phyloP scores from a whole-genome alignment of 1,140 invertebrate species.

The Zophobas atratus region DNA sequence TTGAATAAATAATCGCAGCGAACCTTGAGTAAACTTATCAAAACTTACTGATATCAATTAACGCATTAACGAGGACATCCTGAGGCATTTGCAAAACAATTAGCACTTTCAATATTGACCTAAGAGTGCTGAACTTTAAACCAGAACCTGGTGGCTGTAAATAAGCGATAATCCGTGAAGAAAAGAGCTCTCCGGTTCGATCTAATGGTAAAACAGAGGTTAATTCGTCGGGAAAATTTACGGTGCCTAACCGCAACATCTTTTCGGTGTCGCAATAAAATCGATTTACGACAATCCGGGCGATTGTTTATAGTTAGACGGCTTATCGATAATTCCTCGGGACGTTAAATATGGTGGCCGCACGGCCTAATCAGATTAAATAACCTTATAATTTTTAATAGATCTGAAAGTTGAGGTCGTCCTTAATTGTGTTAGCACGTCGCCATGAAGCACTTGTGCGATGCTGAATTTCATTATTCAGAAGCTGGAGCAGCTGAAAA shows the following conservation, averaged over 20 bases:
- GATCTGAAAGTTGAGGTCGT: constrained; percentile 33
- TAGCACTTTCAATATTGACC: constrained; percentile 37
- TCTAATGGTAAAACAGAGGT: constrained; percentile 32
- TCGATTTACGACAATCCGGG: constrained; percentile 36
- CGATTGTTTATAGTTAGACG: constrained; percentile 32
- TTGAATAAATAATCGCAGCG: constrained; percentile 24
- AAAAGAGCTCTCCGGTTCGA: constrained; percentile 18
- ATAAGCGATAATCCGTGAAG: constrained; percentile 36
- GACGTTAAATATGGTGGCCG: constrained; percentile 13
- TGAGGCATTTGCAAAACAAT: constrained; percentile 32
- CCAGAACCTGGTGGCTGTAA: constrained; percentile 16
- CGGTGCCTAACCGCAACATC: constrained; percentile 37
- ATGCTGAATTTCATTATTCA: constrained; percentile 36
- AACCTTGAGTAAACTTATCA: constrained; percentile 24
- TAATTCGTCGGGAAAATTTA: constrained; percentile 39
- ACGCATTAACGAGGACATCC: constrained; percentile 33
- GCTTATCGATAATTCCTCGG: constrained; percentile 21
- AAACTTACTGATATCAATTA: constrained; percentile 20
- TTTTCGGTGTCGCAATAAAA: constrained; percentile 29
- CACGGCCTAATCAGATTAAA: constrained; percentile 18
- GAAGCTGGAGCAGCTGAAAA: constrained; percentile 34
- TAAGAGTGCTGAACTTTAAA: constrained; percentile 22
- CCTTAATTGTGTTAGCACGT: constrained; percentile 39
- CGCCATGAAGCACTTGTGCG: constrained; percentile 39
- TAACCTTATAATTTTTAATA: constrained; percentile 31